phyloP scores from a whole-genome alignment of 2,113 vertebrate species.

The Pungitius pungitius region DNA sequence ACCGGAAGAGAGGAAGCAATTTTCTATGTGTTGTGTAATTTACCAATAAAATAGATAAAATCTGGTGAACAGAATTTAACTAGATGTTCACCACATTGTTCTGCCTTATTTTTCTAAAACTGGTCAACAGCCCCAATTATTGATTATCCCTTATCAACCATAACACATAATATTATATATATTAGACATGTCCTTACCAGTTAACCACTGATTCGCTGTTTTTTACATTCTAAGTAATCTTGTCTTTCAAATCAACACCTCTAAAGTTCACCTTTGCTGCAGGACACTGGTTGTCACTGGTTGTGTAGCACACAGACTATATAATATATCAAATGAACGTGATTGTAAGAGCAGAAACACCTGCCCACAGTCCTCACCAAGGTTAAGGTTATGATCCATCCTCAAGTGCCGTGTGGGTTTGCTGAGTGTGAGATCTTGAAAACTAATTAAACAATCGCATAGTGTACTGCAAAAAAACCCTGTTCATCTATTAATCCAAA shows the following conservation, averaged over 20 bases:
- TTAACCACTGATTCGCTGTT: neutral
- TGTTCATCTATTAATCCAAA: slow-evolving; percentile 25
- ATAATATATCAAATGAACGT: slow-evolving; percentile 1
- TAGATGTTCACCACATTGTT: neutral
- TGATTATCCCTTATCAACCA: neutral
- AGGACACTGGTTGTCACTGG: no score
- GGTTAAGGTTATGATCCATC: slow-evolving; percentile 30
- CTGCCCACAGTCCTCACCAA: slow-evolving; percentile 22
- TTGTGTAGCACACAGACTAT: no score
- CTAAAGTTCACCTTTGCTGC: no score
- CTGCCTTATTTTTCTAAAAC: neutral
- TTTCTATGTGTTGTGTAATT: no score
- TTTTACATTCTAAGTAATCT: neutral
- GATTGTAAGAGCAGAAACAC: slow-evolving; percentile 26
- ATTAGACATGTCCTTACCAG: neutral
- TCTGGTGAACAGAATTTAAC: neutral
- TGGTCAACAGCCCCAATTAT: neutral
- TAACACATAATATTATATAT: neutral
- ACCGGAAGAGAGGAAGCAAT: no score
- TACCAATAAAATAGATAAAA: neutral
- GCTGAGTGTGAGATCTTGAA: slow-evolving; percentile 27
- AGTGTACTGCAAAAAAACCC: slow-evolving; percentile 2
- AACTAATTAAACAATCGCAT: slow-evolving; percentile 41
- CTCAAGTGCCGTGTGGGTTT: slow-evolving; percentile 45
- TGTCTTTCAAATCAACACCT: neutral